phyloP scores from a whole-genome alignment of 2,113 vertebrate genomes.

The Aythya baeri region DNA sequence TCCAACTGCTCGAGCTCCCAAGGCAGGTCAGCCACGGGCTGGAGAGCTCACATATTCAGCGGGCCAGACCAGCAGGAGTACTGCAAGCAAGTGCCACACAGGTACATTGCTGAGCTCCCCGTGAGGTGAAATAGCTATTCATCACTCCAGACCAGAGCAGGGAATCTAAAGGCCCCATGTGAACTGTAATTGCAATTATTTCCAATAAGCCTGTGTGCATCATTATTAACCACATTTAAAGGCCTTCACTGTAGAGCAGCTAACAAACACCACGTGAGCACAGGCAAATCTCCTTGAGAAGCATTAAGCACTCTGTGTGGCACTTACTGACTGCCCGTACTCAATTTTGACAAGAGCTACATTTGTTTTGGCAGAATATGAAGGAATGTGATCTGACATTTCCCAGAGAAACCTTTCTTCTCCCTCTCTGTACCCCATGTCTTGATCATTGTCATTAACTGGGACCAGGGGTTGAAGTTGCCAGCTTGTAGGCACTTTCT shows the following conservation, averaged over 20 bases:
- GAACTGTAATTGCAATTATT: not conserved
- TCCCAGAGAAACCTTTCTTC: not conserved
- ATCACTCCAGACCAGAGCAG: not conserved
- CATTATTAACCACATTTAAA: not conserved
- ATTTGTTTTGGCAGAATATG: not conserved
- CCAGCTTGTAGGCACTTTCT: conserved; percentile 2
- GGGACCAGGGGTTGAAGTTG: not conserved
- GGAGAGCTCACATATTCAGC: not conserved
- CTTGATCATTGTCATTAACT: not conserved
- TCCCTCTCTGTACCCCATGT: not conserved
- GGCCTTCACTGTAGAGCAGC: not conserved
- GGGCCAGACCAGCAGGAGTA: not conserved
- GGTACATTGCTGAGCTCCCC: not conserved
- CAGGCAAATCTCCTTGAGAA: not conserved
- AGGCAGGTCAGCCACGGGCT: not conserved
- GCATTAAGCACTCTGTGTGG: not conserved
- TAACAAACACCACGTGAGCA: accelerated
- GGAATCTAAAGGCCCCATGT: not conserved
- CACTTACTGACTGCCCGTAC: not conserved
- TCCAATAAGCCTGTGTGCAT: not conserved
- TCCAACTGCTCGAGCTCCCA: not conserved
- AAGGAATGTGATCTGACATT: not conserved
- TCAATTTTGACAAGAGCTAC: not conserved
- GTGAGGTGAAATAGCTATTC: not conserved
- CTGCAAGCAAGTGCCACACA: accelerated